Conservation (phyloP, 2,888 invertebrate species). For the Bruchidius siliquastri region DNA sequence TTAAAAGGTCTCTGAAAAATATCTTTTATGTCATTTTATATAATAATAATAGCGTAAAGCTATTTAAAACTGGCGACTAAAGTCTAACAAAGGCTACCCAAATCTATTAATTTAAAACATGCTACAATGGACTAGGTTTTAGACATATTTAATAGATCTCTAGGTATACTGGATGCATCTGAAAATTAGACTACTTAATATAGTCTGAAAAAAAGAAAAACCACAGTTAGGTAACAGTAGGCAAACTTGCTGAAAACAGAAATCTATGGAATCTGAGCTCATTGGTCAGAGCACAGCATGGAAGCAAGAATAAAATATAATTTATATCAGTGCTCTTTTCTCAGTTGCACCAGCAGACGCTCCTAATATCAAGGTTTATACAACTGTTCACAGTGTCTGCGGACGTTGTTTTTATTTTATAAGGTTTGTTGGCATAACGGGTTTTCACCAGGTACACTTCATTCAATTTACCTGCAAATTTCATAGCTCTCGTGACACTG, state of each 20-base stretch:
- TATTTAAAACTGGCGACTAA: too few species aligned
- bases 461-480: neutral
- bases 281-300: neutral
- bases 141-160: too few species aligned
- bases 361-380: slow-evolving; percentile 32
- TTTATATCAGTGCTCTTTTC: slow-evolving; percentile 29
- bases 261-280: neutral
- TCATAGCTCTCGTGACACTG: neutral
- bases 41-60: too few species aligned
- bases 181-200: too few species aligned
- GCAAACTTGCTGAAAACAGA: neutral
- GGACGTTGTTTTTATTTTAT: neutral
- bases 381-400: slow-evolving; percentile 23
- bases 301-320: slow-evolving; percentile 14
- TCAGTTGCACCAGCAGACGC: slow-evolving; percentile 27
- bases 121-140: too few species aligned
- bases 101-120: too few species aligned
- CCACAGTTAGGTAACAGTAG: neutral
- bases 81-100: too few species aligned
- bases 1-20: too few species aligned
- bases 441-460: neutral
- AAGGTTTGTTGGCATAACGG: neutral
- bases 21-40: too few species aligned
- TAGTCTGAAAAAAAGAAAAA: too few species aligned
- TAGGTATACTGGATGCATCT: too few species aligned